These are phyloP conservation scores for Pachyuromys duprasi DNA, from an alignment of 2,797 vertebrate species.

Conservation along the genomic window DNA sequence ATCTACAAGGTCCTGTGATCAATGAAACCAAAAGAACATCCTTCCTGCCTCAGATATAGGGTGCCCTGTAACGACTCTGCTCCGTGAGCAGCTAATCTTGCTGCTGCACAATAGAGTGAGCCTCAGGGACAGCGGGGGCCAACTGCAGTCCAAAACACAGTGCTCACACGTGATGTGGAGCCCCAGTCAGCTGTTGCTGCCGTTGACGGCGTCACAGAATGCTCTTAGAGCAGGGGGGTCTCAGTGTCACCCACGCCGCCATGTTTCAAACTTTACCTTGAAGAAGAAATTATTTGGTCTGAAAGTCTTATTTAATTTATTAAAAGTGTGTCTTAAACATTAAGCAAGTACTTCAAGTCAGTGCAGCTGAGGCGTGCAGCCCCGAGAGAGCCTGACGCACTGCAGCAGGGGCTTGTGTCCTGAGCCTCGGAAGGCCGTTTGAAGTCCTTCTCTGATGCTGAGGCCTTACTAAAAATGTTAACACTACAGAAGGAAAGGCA, in stretches of 20 bases:
- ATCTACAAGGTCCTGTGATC: background rate
- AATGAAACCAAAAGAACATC: background rate
- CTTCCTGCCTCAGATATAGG: background rate
- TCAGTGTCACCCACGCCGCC: background rate
- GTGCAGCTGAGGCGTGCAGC: background rate
- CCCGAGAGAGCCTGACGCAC: conserved; percentile 13
- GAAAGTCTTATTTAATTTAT: conserved; percentile 50
- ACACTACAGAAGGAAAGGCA: conserved; percentile 39
- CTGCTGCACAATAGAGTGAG: background rate
- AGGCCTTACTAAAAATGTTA: conserved; percentile 18
- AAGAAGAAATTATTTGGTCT: conserved; percentile 33
- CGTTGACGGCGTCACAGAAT: background rate
- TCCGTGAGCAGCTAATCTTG: background rate
- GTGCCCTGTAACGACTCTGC: background rate
- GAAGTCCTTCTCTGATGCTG: conserved; percentile 28
- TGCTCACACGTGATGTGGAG: background rate
- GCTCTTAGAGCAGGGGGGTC: background rate
- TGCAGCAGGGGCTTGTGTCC: conserved; percentile 43
- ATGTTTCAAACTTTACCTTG: conserved; percentile 6
- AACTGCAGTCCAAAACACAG: background rate
- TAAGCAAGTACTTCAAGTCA: conserved; percentile 9
- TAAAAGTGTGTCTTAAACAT: conserved; percentile 12
- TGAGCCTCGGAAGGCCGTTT: conserved; percentile 1
- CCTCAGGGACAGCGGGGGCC: background rate
- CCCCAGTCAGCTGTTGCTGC: background rate